Evolutionary conservation across 1,140 invertebrate species (phyloP).

Genomic region (Drosophila serrata): DNA sequence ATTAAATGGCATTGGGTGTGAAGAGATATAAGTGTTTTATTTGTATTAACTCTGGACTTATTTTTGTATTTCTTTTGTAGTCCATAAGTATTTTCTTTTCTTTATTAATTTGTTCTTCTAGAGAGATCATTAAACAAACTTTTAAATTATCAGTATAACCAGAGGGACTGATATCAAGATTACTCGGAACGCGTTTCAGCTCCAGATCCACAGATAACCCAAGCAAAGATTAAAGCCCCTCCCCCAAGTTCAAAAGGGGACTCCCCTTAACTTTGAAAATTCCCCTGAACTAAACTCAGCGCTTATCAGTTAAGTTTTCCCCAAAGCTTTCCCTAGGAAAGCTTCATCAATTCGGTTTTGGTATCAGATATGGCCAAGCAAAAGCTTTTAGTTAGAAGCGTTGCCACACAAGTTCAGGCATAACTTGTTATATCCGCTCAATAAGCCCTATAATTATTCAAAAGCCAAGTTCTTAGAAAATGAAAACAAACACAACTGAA

Average conservation of each 20-base stretch:
- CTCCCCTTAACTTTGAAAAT: constrained; percentile 11
- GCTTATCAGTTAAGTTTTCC: constrained; percentile 15
- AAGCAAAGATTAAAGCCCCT: not conserved
- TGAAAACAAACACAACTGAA: constrained; percentile 14
- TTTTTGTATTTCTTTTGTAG: not conserved
- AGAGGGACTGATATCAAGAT: not conserved
- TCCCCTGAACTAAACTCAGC: constrained; percentile 7
- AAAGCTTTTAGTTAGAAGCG: constrained; percentile 10
- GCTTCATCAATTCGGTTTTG: not conserved
- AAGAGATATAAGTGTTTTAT: not conserved
- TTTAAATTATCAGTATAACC: not conserved
- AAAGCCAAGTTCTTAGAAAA: constrained; percentile 30
- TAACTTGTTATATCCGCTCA: constrained; percentile 2
- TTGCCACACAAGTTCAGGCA: constrained; percentile 8
- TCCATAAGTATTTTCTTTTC: too few relatives aligned
- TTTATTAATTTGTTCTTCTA: not conserved
- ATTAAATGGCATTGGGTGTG: constrained; percentile 24
- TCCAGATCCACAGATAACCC: constrained; percentile 5
- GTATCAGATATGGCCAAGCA: not conserved
- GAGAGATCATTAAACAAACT: constrained; percentile 9
- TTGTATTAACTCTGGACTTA: not conserved
- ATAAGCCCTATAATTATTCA: not conserved
- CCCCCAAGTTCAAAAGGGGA: not conserved
- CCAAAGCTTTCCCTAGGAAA: constrained; percentile 4
- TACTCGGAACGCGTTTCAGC: constrained; percentile 1